Evolutionary conservation across 2,888 invertebrate species (phyloP).

Genomic region (Uropetala carovei): DNA sequence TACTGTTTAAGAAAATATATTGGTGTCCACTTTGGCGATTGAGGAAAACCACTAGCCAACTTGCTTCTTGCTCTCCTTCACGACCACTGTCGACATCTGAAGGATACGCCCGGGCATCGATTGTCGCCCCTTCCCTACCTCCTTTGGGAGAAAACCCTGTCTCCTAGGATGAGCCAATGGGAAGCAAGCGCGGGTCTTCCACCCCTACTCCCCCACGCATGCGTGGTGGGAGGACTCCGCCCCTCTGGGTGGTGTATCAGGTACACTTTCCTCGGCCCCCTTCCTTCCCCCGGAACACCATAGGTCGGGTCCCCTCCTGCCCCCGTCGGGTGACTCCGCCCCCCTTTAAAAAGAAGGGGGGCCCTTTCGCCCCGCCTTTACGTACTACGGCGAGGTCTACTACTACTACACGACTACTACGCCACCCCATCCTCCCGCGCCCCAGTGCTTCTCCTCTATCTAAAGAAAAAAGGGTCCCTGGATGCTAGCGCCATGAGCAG

Average conservation of each 20-base stretch:
- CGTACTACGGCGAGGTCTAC: slow-evolving; percentile 22
- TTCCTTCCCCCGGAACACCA: background rate
- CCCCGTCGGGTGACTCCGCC: slow-evolving; percentile 14
- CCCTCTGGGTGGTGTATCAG: slow-evolving; percentile 24
- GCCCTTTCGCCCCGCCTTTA: slow-evolving; percentile 28
- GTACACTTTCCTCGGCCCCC: slow-evolving; percentile 17
- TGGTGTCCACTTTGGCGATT: background rate
- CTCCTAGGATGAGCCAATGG: background rate
- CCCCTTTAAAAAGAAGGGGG: slow-evolving; percentile 17
- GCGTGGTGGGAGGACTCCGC: slow-evolving; percentile 6
- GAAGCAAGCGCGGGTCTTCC: background rate
- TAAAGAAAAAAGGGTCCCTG: background rate
- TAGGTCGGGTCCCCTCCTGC: slow-evolving; percentile 3
- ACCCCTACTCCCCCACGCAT: background rate
- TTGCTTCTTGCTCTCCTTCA: slow-evolving; percentile 19
- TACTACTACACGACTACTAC: slow-evolving; percentile 35
- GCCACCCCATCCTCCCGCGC: background rate
- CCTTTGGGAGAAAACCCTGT: background rate
- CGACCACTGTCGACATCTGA: slow-evolving; percentile 32
- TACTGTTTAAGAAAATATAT: background rate
- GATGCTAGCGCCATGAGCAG: background rate
- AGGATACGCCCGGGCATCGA: slow-evolving; percentile 20
- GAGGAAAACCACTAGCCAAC: slow-evolving; percentile 8
- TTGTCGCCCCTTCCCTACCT: background rate
- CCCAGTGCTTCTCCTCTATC: background rate